Conservation (phyloP, 2,113 vertebrate species). For the Mionectes macconnelli region DNA sequence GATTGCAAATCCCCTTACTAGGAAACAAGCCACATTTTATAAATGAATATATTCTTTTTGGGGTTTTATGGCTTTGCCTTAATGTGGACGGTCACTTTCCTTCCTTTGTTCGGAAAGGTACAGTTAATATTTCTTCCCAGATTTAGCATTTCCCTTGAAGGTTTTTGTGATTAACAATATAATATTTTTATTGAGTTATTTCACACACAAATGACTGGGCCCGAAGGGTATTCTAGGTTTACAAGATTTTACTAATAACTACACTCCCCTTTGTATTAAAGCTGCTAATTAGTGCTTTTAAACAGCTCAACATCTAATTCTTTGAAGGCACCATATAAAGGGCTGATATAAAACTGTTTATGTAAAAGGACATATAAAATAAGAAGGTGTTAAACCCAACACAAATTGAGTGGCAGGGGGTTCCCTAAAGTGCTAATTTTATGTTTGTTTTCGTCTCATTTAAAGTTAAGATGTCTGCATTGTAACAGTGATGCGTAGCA, state of each 20-base stretch:
- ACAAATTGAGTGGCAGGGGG: conserved; percentile 71
- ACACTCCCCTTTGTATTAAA: conserved; percentile 64
- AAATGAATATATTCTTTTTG: conserved; percentile 57
- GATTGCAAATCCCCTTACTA: conserved; percentile 9
- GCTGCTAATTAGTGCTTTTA: conserved; percentile 80
- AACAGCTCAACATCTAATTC: conserved; percentile 70
- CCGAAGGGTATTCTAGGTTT: conserved; percentile 70
- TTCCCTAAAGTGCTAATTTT: conserved; percentile 77
- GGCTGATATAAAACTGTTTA: conserved; percentile 79
- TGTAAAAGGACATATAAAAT: conserved; percentile 74
- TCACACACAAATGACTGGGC: conserved; percentile 62
- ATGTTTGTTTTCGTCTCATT: conserved; percentile 76
- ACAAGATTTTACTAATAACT: conserved; percentile 74
- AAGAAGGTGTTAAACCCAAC: conserved; percentile 77
- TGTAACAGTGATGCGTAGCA: conserved; percentile 54
- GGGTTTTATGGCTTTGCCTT: conserved; percentile 45
- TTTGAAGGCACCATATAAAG: conserved; percentile 70
- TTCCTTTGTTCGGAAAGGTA: conserved; percentile 68
- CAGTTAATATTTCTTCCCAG: conserved; percentile 63
- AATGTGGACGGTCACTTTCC: conserved; percentile 46
- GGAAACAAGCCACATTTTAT: conserved; percentile 58
- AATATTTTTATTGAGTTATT: conserved; percentile 74
- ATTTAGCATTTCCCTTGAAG: conserved; percentile 67
- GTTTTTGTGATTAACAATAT: conserved; percentile 73
- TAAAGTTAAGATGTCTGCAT: conserved; percentile 74